phyloP scores from a whole-genome alignment of 2,797 vertebrate species.

The Poliocrania exsul region DNA sequence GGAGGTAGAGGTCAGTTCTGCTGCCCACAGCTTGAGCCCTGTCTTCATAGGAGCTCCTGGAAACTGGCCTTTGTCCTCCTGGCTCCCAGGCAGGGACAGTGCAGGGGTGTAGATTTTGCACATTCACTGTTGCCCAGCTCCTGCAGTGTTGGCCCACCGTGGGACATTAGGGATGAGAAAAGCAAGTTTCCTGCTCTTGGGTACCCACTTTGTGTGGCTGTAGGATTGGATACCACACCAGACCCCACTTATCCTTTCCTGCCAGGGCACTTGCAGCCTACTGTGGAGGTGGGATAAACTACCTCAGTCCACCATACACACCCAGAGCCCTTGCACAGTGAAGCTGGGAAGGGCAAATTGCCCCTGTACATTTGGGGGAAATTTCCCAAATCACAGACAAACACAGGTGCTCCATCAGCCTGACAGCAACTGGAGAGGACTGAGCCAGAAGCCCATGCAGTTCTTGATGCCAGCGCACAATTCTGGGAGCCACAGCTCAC shows the following conservation, averaged over 20 bases:
- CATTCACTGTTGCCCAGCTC: not conserved
- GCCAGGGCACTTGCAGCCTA: not conserved
- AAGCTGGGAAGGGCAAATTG: not conserved
- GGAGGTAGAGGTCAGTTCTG: not conserved
- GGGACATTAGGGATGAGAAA: not conserved
- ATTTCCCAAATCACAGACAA: not conserved
- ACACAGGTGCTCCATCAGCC: not conserved
- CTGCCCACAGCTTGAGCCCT: not conserved
- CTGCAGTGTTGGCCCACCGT: not conserved
- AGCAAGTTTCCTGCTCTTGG: not conserved
- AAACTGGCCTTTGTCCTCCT: not conserved
- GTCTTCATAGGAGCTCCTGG: not conserved
- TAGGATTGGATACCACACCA: not conserved
- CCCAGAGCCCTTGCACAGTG: not conserved
- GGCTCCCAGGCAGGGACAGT: not conserved
- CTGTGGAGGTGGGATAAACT: not conserved
- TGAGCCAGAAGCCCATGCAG: not conserved
- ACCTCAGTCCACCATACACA: fast-evolving
- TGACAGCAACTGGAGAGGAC: not conserved
- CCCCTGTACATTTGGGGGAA: fast-evolving
- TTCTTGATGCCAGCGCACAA: fast-evolving
- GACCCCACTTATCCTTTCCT: not conserved
- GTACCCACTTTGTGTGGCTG: too few relatives aligned
- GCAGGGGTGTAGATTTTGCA: not conserved
- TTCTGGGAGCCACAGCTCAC: not conserved